phyloP scores from a whole-genome alignment of 2,113 vertebrate species.

The Entelurus aequoreus region DNA sequence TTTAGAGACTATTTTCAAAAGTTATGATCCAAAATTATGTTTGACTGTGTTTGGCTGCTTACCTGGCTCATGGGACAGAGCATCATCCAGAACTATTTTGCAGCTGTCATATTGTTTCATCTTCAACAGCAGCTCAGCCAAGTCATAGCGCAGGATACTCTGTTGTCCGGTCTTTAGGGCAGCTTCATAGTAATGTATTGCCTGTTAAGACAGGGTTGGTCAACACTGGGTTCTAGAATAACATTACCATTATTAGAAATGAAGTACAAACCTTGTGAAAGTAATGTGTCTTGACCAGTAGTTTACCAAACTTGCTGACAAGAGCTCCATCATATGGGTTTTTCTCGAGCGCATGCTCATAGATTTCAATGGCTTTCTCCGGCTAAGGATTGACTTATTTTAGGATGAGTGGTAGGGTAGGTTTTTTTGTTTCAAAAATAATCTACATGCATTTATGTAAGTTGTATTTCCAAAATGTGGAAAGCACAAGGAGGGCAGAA shows the following conservation, averaged over 20 bases:
- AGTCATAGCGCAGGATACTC: conserved; percentile 85
- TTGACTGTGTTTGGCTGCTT: not conserved
- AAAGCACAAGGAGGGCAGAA: no score
- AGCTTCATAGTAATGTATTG: conserved; percentile 90
- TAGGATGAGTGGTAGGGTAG: not conserved
- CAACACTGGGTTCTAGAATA: not conserved
- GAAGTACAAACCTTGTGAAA: conserved; percentile 81
- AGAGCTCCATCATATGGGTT: conserved; percentile 84
- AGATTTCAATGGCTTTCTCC: conserved; percentile 88
- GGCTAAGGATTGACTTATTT: conserved; percentile 71
- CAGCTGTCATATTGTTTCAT: conserved; percentile 86
- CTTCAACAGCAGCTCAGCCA: conserved; percentile 92
- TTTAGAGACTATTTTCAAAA: no score
- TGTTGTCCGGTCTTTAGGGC: conserved; percentile 87
- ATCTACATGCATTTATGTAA: no score
- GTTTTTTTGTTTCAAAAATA: no score
- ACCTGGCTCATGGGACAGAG: conserved; percentile 87
- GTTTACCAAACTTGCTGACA: conserved; percentile 94
- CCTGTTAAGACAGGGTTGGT: conserved; percentile 67
- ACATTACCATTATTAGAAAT: conserved; percentile 9
- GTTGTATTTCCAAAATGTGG: no score
- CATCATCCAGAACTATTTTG: conserved; percentile 81
- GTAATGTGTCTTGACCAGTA: conserved; percentile 90
- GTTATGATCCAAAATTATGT: no score
- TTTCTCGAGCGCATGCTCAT: conserved; percentile 89